These are phyloP conservation scores for Axinella damicornis DNA, from an alignment of 37 sponge, comb jelly and placozoan genomes.

Conservation along the genomic window DNA sequence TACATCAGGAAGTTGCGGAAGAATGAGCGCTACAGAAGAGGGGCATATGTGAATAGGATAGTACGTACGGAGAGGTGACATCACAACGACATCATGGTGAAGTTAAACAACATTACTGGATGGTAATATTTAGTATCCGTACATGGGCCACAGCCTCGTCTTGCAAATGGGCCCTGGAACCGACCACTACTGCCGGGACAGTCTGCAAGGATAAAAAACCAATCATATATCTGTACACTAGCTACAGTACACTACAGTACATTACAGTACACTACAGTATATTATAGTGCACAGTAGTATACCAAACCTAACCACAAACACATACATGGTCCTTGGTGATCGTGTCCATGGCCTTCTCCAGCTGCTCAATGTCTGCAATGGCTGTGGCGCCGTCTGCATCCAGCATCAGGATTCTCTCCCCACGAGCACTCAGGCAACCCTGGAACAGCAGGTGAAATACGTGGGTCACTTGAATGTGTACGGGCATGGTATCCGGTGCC, in stretches of 20 bases:
- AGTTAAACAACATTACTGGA: too few relatives aligned
- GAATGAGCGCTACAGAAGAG: constrained; percentile 78
- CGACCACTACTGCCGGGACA: constrained; percentile 73
- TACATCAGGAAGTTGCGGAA: constrained; percentile 96
- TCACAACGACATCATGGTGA: too few relatives aligned
- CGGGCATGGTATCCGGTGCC: neutral
- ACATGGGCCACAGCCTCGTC: constrained; percentile 95
- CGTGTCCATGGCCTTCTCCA: constrained; percentile 78
- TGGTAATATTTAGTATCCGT: neutral
- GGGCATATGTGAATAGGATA: too few relatives aligned
- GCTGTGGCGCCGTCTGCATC: constrained; percentile 99
- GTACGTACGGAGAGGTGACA: too few relatives aligned
- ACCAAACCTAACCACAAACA: too few relatives aligned
- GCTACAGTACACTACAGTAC: too few relatives aligned
- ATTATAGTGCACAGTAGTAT: too few relatives aligned
- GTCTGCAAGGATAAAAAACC: constrained; percentile 24
- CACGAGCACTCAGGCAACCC: constrained; percentile 95
- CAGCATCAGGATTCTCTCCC: constrained; percentile 82
- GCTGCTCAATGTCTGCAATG: constrained; percentile 75
- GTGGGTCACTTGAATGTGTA: neutral
- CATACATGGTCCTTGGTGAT: constrained; percentile 52
- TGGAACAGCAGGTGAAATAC: constrained; percentile 27
- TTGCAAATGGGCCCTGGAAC: constrained; percentile 97
- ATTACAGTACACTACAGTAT: too few relatives aligned
- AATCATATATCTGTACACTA: too few relatives aligned